Conservation (phyloP, 2,113 vertebrate species). For the Tragelaphus strepsiceros region DNA sequence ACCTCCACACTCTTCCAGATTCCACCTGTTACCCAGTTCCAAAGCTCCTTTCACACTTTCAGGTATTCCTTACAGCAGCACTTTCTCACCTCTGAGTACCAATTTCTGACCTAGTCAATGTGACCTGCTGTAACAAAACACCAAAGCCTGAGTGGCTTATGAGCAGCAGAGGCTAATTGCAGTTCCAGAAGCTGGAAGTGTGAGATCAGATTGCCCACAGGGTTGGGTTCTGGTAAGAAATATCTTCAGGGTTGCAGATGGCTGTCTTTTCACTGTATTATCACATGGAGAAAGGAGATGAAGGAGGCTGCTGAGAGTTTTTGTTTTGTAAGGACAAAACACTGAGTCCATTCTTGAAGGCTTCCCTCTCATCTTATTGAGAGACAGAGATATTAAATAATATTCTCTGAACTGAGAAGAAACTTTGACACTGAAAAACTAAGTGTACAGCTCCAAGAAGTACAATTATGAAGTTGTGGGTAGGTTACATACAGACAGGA, state of each 20-base stretch:
- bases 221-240: not conserved
- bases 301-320: not conserved
- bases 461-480: not conserved
- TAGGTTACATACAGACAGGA: not conserved
- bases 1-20: not conserved
- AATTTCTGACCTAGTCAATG: not conserved
- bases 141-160: not conserved
- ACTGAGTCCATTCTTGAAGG: not conserved
- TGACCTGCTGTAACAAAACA: not conserved
- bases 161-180: not conserved
- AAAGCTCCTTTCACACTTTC: not conserved
- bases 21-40: not conserved
- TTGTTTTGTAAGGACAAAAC: not conserved
- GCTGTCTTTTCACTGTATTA: not conserved
- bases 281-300: not conserved
- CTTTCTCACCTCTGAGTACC: not conserved
- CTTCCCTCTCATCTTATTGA: not conserved
- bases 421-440: not conserved
- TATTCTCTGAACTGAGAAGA: not conserved
- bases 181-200: not conserved
- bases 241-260: not conserved
- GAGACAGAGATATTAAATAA: not conserved
- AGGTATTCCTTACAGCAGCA: not conserved
- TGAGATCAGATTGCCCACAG: not conserved
- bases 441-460: not conserved